Conservation (phyloP, 2,888 invertebrate genomes). For the Cyclophora punctaria region DNA sequence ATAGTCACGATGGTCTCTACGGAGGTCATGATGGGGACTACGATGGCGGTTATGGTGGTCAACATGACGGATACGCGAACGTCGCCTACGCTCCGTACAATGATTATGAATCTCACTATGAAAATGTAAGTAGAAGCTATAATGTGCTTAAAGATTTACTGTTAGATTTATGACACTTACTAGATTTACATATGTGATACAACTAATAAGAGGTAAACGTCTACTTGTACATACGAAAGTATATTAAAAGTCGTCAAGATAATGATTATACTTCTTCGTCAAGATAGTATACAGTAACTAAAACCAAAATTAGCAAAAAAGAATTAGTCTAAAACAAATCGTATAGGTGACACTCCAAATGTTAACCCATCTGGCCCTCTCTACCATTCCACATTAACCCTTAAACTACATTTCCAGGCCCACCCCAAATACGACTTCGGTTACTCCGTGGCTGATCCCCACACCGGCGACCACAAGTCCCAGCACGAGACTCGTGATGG, state of each 20-base stretch:
- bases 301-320: too few relatives aligned
- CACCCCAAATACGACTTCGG: slow-evolving; percentile 65
- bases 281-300: too few relatives aligned
- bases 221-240: too few relatives aligned
- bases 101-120: slow-evolving; percentile 35
- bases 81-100: slow-evolving; percentile 28
- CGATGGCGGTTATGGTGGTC: slow-evolving; percentile 16
- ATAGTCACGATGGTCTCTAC: slow-evolving; percentile 18
- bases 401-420: slow-evolving; percentile 23
- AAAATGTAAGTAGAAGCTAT: slow-evolving; percentile 33
- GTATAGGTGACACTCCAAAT: too few relatives aligned
- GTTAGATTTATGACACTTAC: too few relatives aligned
- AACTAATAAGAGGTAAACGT: too few relatives aligned
- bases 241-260: too few relatives aligned
- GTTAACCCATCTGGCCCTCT: too few relatives aligned
- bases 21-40: slow-evolving; percentile 18
- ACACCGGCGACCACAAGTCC: slow-evolving; percentile 73
- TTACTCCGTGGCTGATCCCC: slow-evolving; percentile 72
- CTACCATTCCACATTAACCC: too few relatives aligned
- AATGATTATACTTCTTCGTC: too few relatives aligned
- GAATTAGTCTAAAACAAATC: too few relatives aligned
- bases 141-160: background rate
- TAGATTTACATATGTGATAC: too few relatives aligned
- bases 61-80: slow-evolving; percentile 5
- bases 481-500: slow-evolving; percentile 72